phyloP scores from a whole-genome alignment of 1,140 invertebrate genomes.

The Apocrypta bakeri region DNA sequence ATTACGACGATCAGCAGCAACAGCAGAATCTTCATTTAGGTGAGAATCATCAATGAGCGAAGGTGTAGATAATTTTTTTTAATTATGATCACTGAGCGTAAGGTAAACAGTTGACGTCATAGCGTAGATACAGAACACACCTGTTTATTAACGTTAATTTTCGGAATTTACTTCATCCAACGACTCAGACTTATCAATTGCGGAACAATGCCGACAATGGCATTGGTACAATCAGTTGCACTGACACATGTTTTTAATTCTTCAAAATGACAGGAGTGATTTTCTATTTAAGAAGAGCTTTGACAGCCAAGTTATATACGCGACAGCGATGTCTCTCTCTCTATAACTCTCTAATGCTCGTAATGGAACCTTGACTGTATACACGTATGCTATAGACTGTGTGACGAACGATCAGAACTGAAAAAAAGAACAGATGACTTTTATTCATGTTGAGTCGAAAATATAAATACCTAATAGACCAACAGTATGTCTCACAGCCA shows the following conservation, averaged over 20 bases:
- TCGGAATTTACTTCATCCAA: no score
- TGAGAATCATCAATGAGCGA: conserved; percentile 54
- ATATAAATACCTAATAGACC: background rate
- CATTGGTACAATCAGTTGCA: no score
- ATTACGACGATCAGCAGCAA: conserved; percentile 55
- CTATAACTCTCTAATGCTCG: no score
- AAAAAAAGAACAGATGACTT: background rate
- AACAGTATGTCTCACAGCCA: background rate
- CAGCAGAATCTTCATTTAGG: conserved; percentile 57
- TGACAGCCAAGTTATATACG: background rate
- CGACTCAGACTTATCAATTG: no score
- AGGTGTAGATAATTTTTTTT: background rate
- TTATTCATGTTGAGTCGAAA: background rate
- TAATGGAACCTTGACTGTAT: background rate
- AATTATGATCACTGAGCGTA: background rate
- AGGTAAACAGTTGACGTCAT: background rate
- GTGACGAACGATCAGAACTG: background rate
- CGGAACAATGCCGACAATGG: no score
- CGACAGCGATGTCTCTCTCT: no score
- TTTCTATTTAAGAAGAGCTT: background rate
- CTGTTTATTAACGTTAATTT: no score
- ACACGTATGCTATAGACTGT: background rate
- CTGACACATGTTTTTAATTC: background rate
- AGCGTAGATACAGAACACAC: no score
- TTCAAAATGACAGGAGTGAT: background rate